These are phyloP conservation scores for Phylloscopus trochilus DNA, from an alignment of 2,113 vertebrate genomes.

Conservation along the genomic window DNA sequence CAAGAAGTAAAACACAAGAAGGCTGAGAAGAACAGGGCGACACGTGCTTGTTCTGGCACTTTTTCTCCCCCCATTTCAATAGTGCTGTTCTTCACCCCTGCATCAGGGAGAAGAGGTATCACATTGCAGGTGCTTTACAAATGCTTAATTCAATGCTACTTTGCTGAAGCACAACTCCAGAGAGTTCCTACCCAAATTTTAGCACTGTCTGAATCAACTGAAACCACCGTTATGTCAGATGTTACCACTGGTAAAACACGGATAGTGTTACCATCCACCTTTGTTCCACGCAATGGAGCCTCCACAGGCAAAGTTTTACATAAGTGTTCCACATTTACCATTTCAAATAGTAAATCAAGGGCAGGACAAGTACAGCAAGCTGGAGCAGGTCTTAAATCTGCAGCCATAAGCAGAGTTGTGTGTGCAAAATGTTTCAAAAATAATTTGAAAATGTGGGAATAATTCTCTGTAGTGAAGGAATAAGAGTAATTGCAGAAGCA, in stretches of 20 bases:
- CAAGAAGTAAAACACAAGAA: no score
- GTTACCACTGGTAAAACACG: slow-evolving; percentile 30
- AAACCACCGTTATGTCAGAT: neutral
- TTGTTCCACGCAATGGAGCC: neutral
- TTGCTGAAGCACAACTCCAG: neutral
- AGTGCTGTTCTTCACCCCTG: neutral
- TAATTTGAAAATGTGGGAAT: slow-evolving; percentile 20
- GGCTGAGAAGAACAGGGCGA: no score
- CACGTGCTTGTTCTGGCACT: neutral
- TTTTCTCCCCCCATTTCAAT: neutral
- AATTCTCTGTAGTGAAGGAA: slow-evolving; percentile 4
- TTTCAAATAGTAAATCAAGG: slow-evolving; percentile 50
- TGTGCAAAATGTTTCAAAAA: neutral
- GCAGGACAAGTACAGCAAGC: neutral
- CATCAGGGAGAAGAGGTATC: neutral
- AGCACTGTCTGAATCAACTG: neutral
- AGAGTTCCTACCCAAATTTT: neutral
- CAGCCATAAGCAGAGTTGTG: neutral
- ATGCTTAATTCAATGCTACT: neutral
- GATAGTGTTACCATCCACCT: neutral
- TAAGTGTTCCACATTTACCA: slow-evolving; percentile 29
- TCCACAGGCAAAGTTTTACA: neutral
- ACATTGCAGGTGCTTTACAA: neutral
- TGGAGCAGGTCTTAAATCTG: slow-evolving; percentile 42
- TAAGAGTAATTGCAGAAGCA: neutral